A percentile compares a stretch with the other conserved stretches of the same genome.
Conservation (phyloP, 2,888 invertebrate species). For the Apocheima hispidaria region DNA sequence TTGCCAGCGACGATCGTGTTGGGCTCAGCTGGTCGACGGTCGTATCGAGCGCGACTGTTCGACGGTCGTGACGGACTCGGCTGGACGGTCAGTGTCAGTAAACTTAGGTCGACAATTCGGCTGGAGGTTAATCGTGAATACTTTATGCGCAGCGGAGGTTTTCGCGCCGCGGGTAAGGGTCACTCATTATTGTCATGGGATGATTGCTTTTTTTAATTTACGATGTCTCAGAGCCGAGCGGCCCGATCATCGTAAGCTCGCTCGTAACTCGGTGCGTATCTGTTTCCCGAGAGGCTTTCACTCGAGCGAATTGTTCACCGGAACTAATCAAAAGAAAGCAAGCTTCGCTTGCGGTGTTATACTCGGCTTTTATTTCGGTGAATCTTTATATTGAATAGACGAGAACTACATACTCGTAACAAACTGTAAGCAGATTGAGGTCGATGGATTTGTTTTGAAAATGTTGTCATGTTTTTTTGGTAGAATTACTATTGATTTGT, state of each 20-base stretch:
- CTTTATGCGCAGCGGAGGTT: conserved; percentile 35
- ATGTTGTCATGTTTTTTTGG: no score
- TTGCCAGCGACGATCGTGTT: no score
- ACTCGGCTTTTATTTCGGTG: no score
- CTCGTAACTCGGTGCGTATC: conserved; percentile 16
- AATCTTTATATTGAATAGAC: no score
- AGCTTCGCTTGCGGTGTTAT: no score
- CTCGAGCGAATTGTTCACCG: not conserved
- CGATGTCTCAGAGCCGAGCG: conserved; percentile 12
- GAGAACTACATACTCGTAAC: no score
- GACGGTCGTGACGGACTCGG: not conserved
- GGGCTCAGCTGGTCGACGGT: no score
- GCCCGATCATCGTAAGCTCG: conserved; percentile 1
- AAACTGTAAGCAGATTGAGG: no score
- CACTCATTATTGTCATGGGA: conserved; percentile 28
- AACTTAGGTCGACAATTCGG: conserved; percentile 39
- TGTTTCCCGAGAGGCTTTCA: not conserved
- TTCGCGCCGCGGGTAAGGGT: conserved; percentile 22
- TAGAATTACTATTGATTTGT: no score
- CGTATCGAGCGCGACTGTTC: no score
- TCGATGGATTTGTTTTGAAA: no score
- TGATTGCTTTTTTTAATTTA: conserved; percentile 31
- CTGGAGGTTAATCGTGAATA: conserved; percentile 30
- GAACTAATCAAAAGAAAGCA: not conserved
- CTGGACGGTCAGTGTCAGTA: conserved; percentile 38